Base-by-base conservation (phyloP, 2,888 invertebrate species). In the Leucania comma region DNA sequence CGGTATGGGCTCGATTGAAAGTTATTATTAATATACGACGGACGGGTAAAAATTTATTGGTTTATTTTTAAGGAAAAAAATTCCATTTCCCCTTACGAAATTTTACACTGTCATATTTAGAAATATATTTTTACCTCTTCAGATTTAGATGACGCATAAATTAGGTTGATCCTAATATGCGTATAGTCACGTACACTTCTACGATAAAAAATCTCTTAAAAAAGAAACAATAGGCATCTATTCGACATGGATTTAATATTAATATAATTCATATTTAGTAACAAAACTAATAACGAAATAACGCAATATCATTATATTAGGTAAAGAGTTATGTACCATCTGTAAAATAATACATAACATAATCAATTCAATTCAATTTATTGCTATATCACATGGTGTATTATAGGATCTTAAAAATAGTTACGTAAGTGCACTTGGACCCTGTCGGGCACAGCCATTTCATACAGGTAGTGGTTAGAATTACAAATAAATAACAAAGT, bases 221-320 rank as follows among this genome's bases (percentile, higher is more conserved):
- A 35, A 3, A 9, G 2, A 32, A 65, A 67, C 65, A 68, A 68
- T 53, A 10, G 42, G 0, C n/a, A 42, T 24, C 10, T 20, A 53
- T 66, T 66, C 1, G 66, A 53, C 1, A 20, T 42, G 53, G 29
- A 12, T 50, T 50, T 20, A 38, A 20, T 61, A 32, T 61, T 14
- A 32, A 20, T n/a, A 17, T 26, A 38, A 35, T 14, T 24, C 14
- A 14, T 35, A 42, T 42, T 24, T n/a, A n/a, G 32, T 54, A 10
- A 54, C 29, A 32, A 54, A 54, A 32, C 38, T 10, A 38, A 14
- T n/a, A 42, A n/a, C n/a, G 6, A 58, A 64, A 54, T 2, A 14
- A 38, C 14, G 38, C 38, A 14, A 38, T 2, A 14, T 14, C 12
- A 38, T 38, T 14, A 38, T 38, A 0, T 35, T 38, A 14, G 38